phyloP scores from a whole-genome alignment of 1,140 invertebrate species.

The Ostrea denselamellosa region DNA sequence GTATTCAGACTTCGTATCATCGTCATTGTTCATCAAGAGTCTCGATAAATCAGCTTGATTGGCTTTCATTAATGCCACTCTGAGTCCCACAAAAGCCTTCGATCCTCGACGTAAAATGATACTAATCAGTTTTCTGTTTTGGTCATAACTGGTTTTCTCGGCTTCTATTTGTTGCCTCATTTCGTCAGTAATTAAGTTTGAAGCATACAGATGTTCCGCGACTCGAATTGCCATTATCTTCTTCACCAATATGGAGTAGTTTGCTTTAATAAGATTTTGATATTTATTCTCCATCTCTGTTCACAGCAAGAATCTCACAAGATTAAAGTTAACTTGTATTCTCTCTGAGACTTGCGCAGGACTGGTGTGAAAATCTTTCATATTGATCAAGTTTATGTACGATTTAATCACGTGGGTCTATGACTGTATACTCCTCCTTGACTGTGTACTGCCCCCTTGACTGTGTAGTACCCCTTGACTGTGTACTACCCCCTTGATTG shows the following conservation, averaged over 20 bases:
- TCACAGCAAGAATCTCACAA: neutral
- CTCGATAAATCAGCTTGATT: constrained; percentile 20
- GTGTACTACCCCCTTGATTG: too few relatives aligned
- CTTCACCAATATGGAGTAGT: too few relatives aligned
- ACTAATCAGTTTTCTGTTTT: constrained; percentile 33
- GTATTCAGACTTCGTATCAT: neutral
- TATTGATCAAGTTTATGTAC: neutral
- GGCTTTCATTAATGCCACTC: neutral
- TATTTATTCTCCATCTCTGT: constrained; percentile 31
- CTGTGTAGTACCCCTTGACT: too few relatives aligned
- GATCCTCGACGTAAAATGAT: constrained; percentile 13
- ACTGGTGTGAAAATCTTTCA: constrained; percentile 24
- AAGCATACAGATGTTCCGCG: too few relatives aligned
- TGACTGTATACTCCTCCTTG: too few relatives aligned
- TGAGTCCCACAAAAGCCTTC: neutral
- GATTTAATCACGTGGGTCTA: neutral
- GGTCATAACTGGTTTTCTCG: constrained; percentile 31
- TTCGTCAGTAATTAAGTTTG: constrained; percentile 19
- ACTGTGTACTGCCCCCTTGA: too few relatives aligned
- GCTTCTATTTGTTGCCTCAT: constrained; percentile 35
- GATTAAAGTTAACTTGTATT: neutral
- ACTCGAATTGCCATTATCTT: too few relatives aligned
- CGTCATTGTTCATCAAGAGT: constrained; percentile 5
- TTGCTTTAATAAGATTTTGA: too few relatives aligned
- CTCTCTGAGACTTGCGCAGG: neutral